Base-by-base conservation (phyloP, 2,888 invertebrate species). In the Orthosia incerta region DNA sequence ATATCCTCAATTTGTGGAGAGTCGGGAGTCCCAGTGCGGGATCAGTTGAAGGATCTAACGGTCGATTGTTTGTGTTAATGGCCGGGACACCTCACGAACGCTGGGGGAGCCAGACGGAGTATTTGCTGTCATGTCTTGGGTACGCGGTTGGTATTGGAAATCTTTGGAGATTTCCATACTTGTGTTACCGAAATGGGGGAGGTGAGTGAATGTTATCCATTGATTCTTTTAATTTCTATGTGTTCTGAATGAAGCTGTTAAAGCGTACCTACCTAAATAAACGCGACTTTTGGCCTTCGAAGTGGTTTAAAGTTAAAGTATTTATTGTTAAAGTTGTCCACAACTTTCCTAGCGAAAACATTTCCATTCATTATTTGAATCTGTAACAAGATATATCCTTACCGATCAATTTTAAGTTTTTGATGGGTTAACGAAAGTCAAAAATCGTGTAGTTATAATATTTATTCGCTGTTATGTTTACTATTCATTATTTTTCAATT, bases 81-180 rank as follows among this genome's bases (percentile, higher is more conserved):
- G 92, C 91, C 82, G 92, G 74, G 76, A 91, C 74, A 86, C 92
- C 84, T 91, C 96, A 87, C 86, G 98, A 98, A 59, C 97, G 97
- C 80, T 98, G 98, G 98, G 97, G 96, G 26, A 97, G 95, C 77
- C 98, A 98, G 94, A 94, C 97, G 20, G 98, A 98, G 93, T 98
- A 98, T 91, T 93, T 98, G 53, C 95, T 98, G 71, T 98, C 98
- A 45, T 98, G 98, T 87, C 97, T 98, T 67, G 98, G 98, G 39
- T 98, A 98, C 89, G 98, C 98, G 9, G 98, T 98, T 67, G 98
- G 98, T 62, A 97, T 98, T 74, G 98, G 98, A 74, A 98, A 98
- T 91, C 97, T 98, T 16, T 98, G 98, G 98, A 97, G 98, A 81
- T 98, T 98, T 93, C 98, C 98, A 0, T 98, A 98, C 91, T 94